phyloP scores from a whole-genome alignment of 2,888 invertebrate species.

The Coleophora flavipennella region DNA sequence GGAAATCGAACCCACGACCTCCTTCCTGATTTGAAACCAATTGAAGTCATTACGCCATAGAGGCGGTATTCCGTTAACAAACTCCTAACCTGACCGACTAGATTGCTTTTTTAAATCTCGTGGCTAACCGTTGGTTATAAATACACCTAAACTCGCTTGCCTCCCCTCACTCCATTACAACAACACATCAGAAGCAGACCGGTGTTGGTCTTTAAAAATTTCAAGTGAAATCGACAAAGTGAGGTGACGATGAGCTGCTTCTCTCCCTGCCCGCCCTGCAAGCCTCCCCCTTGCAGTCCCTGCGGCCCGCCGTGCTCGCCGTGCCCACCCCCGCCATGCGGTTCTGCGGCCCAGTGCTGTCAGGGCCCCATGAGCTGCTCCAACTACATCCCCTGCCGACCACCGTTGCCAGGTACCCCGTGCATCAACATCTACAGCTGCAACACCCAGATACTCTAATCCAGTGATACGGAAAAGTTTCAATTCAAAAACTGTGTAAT shows the following conservation, averaged over 20 bases:
- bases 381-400: too few relatives aligned
- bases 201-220: too few relatives aligned
- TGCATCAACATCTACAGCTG: conserved; percentile 65
- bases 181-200: too few relatives aligned
- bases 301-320: conserved; percentile 3
- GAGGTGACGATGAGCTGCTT: neutral
- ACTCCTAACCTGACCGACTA: too few relatives aligned
- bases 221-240: neutral
- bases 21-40: too few relatives aligned
- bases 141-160: conserved; percentile 15
- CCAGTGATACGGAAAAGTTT: too few relatives aligned
- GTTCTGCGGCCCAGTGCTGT: conserved; percentile 5
- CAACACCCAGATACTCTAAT: conserved; percentile 57
- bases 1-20: too few relatives aligned
- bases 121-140: conserved; percentile 22
- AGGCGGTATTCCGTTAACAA: too few relatives aligned
- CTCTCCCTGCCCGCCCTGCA: neutral
- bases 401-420: conserved; percentile 21
- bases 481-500: too few relatives aligned
- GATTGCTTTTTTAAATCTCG: conserved; percentile 21
- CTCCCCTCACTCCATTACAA: too few relatives aligned
- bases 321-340: neutral
- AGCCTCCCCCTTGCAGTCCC: conserved; percentile 1
- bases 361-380: conserved; percentile 17
- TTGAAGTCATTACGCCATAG: too few relatives aligned